Percentiles rank a stretch among this genome's conserved stretches.
phyloP scores from a whole-genome alignment of 2,888 invertebrate genomes.

The Germaria angustata region DNA sequence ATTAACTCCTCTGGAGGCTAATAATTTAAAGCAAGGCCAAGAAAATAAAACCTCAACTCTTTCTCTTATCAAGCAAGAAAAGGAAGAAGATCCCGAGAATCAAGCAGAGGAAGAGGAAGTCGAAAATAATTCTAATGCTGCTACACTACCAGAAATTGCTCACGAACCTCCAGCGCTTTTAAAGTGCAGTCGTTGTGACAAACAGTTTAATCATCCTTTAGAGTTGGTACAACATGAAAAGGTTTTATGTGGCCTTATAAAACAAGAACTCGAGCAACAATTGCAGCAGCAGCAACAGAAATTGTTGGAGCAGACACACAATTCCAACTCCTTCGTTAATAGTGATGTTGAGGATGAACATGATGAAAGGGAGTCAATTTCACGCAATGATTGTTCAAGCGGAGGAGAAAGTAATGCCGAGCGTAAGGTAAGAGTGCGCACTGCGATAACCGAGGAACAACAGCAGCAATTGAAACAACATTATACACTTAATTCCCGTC shows the following conservation, averaged over 20 bases:
- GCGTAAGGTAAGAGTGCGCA: slow-evolving; percentile 93
- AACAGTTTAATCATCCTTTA: slow-evolving; percentile 82
- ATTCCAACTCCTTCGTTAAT: slow-evolving; percentile 75
- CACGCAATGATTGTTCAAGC: slow-evolving; percentile 81
- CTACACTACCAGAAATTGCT: not conserved
- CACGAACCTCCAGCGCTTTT: slow-evolving; percentile 21
- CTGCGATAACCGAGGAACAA: slow-evolving; percentile 96
- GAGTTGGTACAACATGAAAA: slow-evolving; percentile 88
- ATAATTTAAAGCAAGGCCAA: not conserved
- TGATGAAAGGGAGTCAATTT: slow-evolving; percentile 70
- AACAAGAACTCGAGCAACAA: slow-evolving; percentile 83
- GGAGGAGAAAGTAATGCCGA: slow-evolving; percentile 82
- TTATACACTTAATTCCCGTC: slow-evolving; percentile 94
- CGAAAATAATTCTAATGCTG: not conserved
- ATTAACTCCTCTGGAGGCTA: not conserved
- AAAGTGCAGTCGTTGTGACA: slow-evolving; percentile 83
- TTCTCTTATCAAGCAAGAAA: slow-evolving; percentile 41
- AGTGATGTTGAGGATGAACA: slow-evolving; percentile 80
- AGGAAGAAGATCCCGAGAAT: slow-evolving; percentile 32
- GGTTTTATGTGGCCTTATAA: slow-evolving; percentile 81
- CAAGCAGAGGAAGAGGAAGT: not conserved
- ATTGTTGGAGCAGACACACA: slow-evolving; percentile 72
- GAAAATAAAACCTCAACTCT: slow-evolving; percentile 73
- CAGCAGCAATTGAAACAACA: slow-evolving; percentile 92
- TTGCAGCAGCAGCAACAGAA: slow-evolving; percentile 83